A percentile compares a stretch with the other conserved stretches of the same genome.
Conservation (phyloP, 1,140 invertebrate genomes). For the Sycophila sp. region DNA sequence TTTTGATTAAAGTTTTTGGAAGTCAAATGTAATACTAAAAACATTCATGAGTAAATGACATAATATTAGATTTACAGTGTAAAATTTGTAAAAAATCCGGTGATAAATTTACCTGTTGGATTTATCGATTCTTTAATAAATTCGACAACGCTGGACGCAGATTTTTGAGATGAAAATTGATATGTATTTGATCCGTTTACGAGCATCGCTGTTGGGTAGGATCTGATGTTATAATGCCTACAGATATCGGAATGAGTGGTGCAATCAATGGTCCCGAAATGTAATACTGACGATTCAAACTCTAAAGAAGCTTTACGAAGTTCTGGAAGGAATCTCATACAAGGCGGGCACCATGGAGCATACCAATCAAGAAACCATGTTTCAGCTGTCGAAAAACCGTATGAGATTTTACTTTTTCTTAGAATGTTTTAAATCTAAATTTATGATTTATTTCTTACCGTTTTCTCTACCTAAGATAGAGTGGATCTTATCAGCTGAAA, state of each 20-base stretch:
- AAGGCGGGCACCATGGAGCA: constrained; percentile 88
- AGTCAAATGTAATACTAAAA: constrained; percentile 71
- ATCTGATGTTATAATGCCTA: constrained; percentile 72
- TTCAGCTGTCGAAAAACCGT: constrained; percentile 44
- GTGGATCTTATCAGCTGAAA: constrained; percentile 72
- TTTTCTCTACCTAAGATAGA: constrained; percentile 60
- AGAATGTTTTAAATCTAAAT: not conserved
- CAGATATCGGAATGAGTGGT: constrained; percentile 68
- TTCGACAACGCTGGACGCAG: constrained; percentile 71
- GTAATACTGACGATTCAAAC: constrained; percentile 63
- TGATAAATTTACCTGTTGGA: constrained; percentile 63
- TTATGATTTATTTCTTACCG: constrained; percentile 47
- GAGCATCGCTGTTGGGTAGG: constrained; percentile 80
- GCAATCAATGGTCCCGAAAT: constrained; percentile 78
- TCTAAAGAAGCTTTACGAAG: constrained; percentile 74
- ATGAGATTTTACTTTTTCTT: not conserved
- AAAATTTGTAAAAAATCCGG: not conserved
- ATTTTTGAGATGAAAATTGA: constrained; percentile 70
- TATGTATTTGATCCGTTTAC: constrained; percentile 73
- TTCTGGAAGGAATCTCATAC: constrained; percentile 78
- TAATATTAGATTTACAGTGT: not conserved
- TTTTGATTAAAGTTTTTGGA: constrained; percentile 68
- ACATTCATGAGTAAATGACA: constrained; percentile 28
- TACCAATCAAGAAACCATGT: constrained; percentile 84
- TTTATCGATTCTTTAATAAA: constrained; percentile 74